These are phyloP conservation scores for Selenia dentaria DNA, from an alignment of 2,888 invertebrate species.

Conservation along the genomic window DNA sequence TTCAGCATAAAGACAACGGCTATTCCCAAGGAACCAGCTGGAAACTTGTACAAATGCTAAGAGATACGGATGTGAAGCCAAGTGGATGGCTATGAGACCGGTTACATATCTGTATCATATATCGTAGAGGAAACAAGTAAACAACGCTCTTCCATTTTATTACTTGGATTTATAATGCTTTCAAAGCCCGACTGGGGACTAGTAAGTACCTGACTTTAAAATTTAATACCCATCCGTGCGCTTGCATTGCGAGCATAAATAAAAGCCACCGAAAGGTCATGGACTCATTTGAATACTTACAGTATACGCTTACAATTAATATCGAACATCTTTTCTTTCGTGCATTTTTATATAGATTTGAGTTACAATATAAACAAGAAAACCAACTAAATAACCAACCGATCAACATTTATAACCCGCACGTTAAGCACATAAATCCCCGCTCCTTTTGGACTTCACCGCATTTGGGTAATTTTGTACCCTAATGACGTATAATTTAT, in stretches of 20 bases:
- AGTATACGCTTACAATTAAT: constrained; percentile 5
- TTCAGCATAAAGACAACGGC: constrained; percentile 3
- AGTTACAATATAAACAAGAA: too few species aligned
- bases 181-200: constrained; percentile 30
- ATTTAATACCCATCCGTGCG: constrained; percentile 35
- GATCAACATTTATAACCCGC: too few species aligned
- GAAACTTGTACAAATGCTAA: constrained; percentile 29
- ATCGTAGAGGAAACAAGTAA: constrained; percentile 35
- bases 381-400: too few species aligned
- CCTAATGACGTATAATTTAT: too few species aligned
- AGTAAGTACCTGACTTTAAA: constrained; percentile 30
- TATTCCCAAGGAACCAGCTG: constrained; percentile 27
- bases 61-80: constrained; percentile 26
- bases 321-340: too few species aligned
- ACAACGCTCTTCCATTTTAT: constrained; percentile 39
- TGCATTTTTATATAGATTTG: too few species aligned
- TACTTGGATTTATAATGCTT: constrained; percentile 33
- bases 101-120: constrained; percentile 25
- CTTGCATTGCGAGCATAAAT: constrained; percentile 33
- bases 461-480: too few species aligned
- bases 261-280: constrained; percentile 31
- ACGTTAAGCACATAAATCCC: too few species aligned
- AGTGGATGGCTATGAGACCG: constrained; percentile 41
- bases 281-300: constrained; percentile 37
- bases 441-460: too few species aligned